These are phyloP conservation scores for Drosophila sucinea DNA, from an alignment of 1,140 invertebrate genomes.

Conservation along the genomic window DNA sequence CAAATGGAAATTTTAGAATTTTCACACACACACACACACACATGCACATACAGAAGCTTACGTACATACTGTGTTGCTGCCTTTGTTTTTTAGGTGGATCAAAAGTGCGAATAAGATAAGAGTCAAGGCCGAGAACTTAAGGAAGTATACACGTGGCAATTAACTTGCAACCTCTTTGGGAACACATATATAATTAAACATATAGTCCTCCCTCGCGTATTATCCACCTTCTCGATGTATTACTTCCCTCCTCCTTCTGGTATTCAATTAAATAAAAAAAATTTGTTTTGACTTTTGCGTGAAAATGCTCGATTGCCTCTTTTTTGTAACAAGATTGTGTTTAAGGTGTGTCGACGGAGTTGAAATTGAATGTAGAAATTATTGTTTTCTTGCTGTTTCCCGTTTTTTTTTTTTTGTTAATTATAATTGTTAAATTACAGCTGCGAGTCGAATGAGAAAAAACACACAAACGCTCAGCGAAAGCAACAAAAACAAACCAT, in stretches of 20 bases:
- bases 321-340: background rate
- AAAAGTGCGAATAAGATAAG: conserved; percentile 15
- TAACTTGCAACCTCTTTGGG: background rate
- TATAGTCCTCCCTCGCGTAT: background rate
- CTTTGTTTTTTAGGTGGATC: conserved; percentile 14
- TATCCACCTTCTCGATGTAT: background rate
- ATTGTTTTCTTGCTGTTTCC: background rate
- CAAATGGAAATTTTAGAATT: conserved; percentile 22
- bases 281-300: background rate
- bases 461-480: background rate
- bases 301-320: background rate
- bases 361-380: background rate
- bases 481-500: conserved; percentile 8
- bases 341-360: background rate
- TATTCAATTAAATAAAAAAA: conserved; percentile 8
- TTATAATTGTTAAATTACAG: conserved; percentile 7
- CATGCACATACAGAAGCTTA: conserved; percentile 1
- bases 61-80: background rate
- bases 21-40: background rate
- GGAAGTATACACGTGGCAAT: conserved; percentile 16
- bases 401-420: background rate
- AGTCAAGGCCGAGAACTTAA: conserved; percentile 3
- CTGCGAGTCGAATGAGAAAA: conserved; percentile 1
- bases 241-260: background rate
- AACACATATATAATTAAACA: background rate